A percentile compares a stretch with the other conserved stretches of the same genome.
These are phyloP conservation scores for Apus apus DNA, from an alignment of 2,113 vertebrate species.

Conservation along the genomic window DNA sequence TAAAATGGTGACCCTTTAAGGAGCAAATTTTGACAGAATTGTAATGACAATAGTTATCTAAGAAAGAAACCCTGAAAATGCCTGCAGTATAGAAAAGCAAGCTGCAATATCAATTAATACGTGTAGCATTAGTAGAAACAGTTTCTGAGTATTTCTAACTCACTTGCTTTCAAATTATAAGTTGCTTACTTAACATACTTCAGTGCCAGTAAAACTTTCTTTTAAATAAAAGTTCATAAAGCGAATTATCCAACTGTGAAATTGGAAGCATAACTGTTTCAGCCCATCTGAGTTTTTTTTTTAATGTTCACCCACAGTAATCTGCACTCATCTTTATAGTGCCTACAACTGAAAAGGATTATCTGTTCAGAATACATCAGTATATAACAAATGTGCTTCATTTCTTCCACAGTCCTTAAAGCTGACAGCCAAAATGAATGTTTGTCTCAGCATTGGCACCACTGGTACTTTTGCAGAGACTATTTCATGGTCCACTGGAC, in stretches of 20 bases:
- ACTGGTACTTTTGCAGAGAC: slow-evolving; percentile 71
- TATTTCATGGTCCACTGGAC: slow-evolving; percentile 85
- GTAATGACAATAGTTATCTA: not conserved
- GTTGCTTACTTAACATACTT: slow-evolving; percentile 61
- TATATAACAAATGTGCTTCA: slow-evolving; percentile 80
- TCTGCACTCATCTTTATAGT: slow-evolving; percentile 70
- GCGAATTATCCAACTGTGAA: slow-evolving; percentile 78
- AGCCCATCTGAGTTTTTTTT: slow-evolving; percentile 67
- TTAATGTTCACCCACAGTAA: slow-evolving; percentile 57
- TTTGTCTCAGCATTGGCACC: slow-evolving; percentile 70
- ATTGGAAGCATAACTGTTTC: slow-evolving; percentile 72
- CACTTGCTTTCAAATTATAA: slow-evolving; percentile 45
- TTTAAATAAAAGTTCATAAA: slow-evolving; percentile 76
- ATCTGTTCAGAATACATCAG: slow-evolving; percentile 76
- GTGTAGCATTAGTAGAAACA: not conserved
- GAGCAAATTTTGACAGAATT: not conserved
- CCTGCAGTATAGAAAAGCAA: not conserved
- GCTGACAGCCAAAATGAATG: slow-evolving; percentile 80
- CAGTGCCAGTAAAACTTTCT: slow-evolving; percentile 66
- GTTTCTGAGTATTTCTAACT: not conserved
- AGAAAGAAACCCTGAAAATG: not conserved
- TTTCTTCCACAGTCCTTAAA: slow-evolving; percentile 75
- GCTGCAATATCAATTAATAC: not conserved
- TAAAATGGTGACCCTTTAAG: not conserved
- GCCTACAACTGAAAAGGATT: slow-evolving; percentile 76